A percentile compares a stretch with the other conserved stretches of the same genome.
Evolutionary conservation across 2,888 invertebrate genomes (phyloP).

Genomic region (Tupiocoris notatus): DNA sequence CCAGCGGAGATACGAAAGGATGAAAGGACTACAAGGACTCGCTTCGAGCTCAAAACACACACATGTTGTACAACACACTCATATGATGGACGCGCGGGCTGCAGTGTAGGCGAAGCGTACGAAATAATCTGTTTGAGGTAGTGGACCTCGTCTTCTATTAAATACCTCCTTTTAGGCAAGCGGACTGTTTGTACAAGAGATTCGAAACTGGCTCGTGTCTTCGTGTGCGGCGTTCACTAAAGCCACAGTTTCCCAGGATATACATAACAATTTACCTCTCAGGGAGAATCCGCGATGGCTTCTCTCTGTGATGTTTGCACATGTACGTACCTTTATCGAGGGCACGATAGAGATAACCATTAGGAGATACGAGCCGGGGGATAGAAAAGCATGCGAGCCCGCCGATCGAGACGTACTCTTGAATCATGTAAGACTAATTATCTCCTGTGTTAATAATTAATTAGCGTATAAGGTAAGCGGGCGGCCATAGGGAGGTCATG

Average conservation of each 20-base stretch:
- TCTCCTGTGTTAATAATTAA: conserved; percentile 45
- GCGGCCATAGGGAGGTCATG: neutral
- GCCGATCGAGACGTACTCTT: conserved; percentile 12
- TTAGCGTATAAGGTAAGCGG: conserved; percentile 44
- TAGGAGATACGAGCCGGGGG: conserved; percentile 4
- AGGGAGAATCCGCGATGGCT: neutral
- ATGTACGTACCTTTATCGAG: neutral
- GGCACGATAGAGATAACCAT: neutral
- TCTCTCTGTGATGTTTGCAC: conserved; percentile 27
- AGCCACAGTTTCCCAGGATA: neutral
- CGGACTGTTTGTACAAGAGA: conserved; percentile 4
- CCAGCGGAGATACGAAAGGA: neutral
- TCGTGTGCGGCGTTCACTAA: too few species aligned
- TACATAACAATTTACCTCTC: conserved; percentile 21
- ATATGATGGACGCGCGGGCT: neutral
- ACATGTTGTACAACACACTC: neutral
- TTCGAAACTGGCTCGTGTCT: too few species aligned
- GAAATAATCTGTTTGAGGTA: conserved; percentile 40
- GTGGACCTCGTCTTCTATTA: conserved; percentile 34
- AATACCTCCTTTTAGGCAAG: conserved; percentile 33
- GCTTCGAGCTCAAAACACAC: neutral
- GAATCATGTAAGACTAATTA: conserved; percentile 45
- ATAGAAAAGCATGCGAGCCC: conserved; percentile 23
- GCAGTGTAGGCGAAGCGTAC: conserved; percentile 22
- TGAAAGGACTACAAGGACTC: neutral